phyloP scores from a whole-genome alignment of 35 echinoderm and acorn worm species.

The Heliocidaris tuberculata region DNA sequence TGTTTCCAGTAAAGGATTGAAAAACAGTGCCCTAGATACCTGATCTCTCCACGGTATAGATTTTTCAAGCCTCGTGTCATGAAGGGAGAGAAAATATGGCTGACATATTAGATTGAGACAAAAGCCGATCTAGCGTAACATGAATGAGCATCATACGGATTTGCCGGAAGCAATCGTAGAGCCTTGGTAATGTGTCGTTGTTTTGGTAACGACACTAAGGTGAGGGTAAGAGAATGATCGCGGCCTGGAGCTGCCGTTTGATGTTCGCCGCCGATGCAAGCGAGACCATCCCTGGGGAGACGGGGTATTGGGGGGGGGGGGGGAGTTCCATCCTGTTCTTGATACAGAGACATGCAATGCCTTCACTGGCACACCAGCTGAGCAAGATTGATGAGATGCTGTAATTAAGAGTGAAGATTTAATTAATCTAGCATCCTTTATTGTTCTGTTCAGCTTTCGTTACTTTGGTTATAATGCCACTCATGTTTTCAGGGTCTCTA shows the following conservation, averaged over 20 bases:
- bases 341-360: not conserved
- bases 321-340: not conserved
- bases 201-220: slow-evolving; percentile 9
- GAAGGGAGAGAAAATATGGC: not conserved
- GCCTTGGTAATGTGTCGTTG: slow-evolving; percentile 15
- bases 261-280: not conserved
- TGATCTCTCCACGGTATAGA: not conserved
- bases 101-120: slow-evolving; percentile 13
- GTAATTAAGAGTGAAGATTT: not conserved
- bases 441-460: not conserved
- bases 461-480: not conserved
- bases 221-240: slow-evolving; percentile 2
- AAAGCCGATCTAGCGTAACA: slow-evolving; percentile 9
- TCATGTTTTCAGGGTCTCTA: not conserved
- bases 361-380: not conserved
- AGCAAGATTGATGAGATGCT: not conserved
- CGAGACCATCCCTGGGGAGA: not conserved
- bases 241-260: not conserved
- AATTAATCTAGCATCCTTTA: not conserved
- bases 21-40: not conserved
- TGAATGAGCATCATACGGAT: not conserved
- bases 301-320: not conserved
- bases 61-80: not conserved
- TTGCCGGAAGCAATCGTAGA: not conserved
- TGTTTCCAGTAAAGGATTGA: not conserved